Conservation (phyloP, 2,888 invertebrate genomes). For the Scaptomyza parva region DNA sequence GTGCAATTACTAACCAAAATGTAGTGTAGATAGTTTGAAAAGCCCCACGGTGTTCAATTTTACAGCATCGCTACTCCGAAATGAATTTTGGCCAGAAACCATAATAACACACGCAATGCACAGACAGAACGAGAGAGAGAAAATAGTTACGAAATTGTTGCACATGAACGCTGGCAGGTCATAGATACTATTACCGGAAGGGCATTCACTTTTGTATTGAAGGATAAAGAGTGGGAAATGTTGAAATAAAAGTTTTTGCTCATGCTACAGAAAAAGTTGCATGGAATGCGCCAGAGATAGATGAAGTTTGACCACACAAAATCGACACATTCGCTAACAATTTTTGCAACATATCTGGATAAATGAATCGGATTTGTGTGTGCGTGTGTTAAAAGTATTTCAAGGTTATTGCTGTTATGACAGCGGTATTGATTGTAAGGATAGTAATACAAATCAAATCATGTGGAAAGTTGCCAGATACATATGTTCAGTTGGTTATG, state of each 20-base stretch:
- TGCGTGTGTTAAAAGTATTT: constrained; percentile 8
- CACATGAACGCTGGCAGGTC: constrained; percentile 9
- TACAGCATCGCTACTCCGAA: constrained; percentile 2
- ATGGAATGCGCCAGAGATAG: constrained; percentile 12
- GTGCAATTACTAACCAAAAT: constrained; percentile 4
- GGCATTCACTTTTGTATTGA: background rate
- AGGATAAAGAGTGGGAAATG: background rate
- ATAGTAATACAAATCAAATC: constrained; percentile 26
- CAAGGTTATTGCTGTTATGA: constrained; percentile 9
- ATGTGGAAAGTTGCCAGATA: constrained; percentile 30
- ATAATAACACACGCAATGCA: constrained; percentile 16
- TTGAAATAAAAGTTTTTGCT: constrained; percentile 46
- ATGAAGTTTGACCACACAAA: constrained; percentile 41
- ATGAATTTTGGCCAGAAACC: background rate
- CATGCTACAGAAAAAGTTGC: constrained; percentile 35
- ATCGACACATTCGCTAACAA: constrained; percentile 40
- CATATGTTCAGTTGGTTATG: background rate
- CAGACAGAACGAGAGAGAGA: background rate
- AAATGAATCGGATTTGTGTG: background rate
- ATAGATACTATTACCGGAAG: constrained; percentile 2
- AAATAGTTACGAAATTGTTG: constrained; percentile 10
- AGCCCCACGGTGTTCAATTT: constrained; percentile 3
- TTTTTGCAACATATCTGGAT: background rate
- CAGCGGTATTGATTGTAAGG: constrained; percentile 6
- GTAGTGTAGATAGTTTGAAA: constrained; percentile 8